A percentile compares a stretch with the other conserved stretches of the same genome.
phyloP scores from a whole-genome alignment of 2,888 invertebrate genomes.

The Axea sp. region DNA sequence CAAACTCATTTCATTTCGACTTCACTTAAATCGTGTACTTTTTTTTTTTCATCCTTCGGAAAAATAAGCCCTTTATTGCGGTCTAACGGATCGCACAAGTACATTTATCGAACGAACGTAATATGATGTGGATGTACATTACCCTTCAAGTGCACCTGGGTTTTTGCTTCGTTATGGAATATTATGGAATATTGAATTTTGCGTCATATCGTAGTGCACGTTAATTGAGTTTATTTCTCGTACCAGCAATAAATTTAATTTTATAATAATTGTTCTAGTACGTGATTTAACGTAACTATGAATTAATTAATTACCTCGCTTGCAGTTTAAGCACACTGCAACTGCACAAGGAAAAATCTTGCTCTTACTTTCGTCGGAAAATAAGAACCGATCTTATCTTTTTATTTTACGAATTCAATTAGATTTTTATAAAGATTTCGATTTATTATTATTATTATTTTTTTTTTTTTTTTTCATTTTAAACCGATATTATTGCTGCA shows the following conservation, averaged over 20 bases:
- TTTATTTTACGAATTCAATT: no score
- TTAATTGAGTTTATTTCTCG: slow-evolving; percentile 43
- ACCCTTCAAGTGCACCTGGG: slow-evolving; percentile 39
- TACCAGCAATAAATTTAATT: slow-evolving; percentile 12
- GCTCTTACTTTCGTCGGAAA: no score
- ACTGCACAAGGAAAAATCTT: no score
- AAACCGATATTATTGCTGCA: no score
- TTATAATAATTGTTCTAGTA: slow-evolving; percentile 1
- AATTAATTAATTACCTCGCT: background rate
- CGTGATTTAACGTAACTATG: background rate
- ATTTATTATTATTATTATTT: no score
- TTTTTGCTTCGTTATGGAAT: slow-evolving; percentile 44
- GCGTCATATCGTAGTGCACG: slow-evolving; percentile 12
- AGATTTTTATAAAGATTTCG: no score
- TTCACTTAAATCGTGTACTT: no score
- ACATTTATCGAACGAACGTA: slow-evolving; percentile 36
- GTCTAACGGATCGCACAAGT: slow-evolving; percentile 35
- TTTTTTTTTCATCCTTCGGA: no score
- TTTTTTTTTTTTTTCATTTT: no score
- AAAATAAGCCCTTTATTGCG: slow-evolving; percentile 35
- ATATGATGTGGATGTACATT: slow-evolving; percentile 43
- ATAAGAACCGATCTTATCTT: no score
- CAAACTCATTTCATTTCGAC: no score
- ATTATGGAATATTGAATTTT: slow-evolving; percentile 47
- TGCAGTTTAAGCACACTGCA: no score